Evolutionary conservation across 2,797 vertebrate genomes (phyloP).

Genomic region (Peromyscus attwateri): DNA sequence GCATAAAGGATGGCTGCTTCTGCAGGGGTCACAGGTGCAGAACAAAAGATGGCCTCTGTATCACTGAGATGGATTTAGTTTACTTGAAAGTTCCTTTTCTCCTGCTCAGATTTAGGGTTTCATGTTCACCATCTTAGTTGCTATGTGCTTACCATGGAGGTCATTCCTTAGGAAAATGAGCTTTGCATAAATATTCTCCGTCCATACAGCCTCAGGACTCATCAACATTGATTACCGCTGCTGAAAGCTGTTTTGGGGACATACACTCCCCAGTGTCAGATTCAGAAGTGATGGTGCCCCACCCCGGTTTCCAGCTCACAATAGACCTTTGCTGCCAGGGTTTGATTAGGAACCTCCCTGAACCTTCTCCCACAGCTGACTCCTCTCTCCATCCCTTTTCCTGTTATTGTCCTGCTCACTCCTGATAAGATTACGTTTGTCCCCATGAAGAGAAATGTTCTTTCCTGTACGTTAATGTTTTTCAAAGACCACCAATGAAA

Average conservation of each 20-base stretch:
- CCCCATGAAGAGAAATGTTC: constrained; percentile 72
- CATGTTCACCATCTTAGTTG: neutral
- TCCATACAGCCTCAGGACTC: accelerated
- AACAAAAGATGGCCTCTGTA: neutral
- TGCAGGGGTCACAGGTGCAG: neutral
- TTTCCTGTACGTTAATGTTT: constrained; percentile 79
- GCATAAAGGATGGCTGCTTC: neutral
- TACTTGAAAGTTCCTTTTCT: neutral
- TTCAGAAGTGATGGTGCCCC: neutral
- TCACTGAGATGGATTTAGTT: neutral
- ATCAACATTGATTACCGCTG: neutral
- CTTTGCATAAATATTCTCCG: neutral
- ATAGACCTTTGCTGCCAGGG: constrained; percentile 58
- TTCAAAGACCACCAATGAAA: constrained; percentile 80
- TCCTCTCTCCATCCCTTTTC: constrained; percentile 85
- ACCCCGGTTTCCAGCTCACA: constrained; percentile 62
- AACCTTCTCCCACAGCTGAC: constrained; percentile 69
- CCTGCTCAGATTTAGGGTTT: neutral
- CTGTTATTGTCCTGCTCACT: constrained; percentile 86
- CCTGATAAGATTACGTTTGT: constrained; percentile 83
- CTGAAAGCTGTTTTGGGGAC: neutral
- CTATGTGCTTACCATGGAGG: neutral
- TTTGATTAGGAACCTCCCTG: constrained; percentile 77
- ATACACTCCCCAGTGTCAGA: neutral
- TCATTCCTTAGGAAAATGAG: neutral